phyloP scores from a whole-genome alignment of 2,797 vertebrate genomes.

The Thaleichthys pacificus region DNA sequence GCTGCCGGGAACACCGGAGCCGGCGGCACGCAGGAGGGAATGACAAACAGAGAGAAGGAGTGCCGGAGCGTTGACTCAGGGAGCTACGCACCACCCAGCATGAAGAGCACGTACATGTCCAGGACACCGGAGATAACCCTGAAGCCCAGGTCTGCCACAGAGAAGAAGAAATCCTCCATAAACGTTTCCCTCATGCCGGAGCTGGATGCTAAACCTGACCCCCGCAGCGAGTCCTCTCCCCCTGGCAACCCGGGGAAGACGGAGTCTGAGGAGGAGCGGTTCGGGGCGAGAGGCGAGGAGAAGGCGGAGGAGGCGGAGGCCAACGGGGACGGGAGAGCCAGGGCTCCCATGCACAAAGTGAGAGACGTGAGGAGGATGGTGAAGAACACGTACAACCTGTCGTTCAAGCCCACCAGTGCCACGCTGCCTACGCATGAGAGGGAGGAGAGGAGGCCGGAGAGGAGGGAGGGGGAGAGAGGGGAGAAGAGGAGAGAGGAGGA shows the following conservation, averaged over 20 bases:
- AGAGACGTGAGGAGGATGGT: constrained; percentile 88
- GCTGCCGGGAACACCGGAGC: constrained; percentile 50
- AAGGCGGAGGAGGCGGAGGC: constrained; percentile 45
- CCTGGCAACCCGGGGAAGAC: constrained; percentile 24
- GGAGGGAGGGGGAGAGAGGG: constrained; percentile 20
- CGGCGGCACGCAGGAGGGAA: constrained; percentile 40
- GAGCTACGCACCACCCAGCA: constrained; percentile 59
- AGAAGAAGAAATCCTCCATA: constrained; percentile 70
- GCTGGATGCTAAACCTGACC: constrained; percentile 52
- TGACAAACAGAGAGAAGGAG: constrained; percentile 63
- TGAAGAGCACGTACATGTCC: constrained; percentile 61
- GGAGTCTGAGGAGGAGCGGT: not conserved
- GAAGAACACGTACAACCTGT: constrained; percentile 86
- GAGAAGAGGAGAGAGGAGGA: not conserved
- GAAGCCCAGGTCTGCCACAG: constrained; percentile 51
- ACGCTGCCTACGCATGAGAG: constrained; percentile 34
- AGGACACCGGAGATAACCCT: constrained; percentile 71
- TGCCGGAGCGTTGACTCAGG: constrained; percentile 47
- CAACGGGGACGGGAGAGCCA: constrained; percentile 59
- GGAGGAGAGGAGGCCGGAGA: not conserved
- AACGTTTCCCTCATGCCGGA: constrained; percentile 63
- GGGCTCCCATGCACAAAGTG: constrained; percentile 78
- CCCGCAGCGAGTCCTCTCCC: constrained; percentile 29
- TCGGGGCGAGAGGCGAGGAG: constrained; percentile 46
- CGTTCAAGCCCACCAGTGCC: constrained; percentile 70